Evolutionary conservation across 2,113 vertebrate genomes (phyloP), one percentile per base, ranked within the genome.

Genomic region (Halichoeres trimaculatus): DNA sequence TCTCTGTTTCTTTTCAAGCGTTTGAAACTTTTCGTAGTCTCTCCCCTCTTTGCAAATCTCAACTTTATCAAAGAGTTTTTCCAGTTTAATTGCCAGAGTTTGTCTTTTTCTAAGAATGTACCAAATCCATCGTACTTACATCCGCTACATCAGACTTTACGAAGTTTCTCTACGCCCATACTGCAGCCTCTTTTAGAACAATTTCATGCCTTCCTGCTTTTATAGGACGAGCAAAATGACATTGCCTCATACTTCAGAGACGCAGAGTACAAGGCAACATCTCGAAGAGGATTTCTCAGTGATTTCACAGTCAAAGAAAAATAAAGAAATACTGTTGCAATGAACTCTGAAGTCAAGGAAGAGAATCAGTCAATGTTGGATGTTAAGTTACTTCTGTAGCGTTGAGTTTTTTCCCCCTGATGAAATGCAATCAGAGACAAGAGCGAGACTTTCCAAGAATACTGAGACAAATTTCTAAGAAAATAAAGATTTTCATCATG

Each of bases 241-340:
- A 48, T 57, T 38, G 34, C 45, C 19, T 48, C 45, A 48, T 35
- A 38, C 54, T 57, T 57, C 54, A 38, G 54, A 48, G 54, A 20
- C 14, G 20, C 9, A 12, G 34, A 57, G 34, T 48, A 48, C 45
- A 48, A 48, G 45, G 45, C 19, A 20, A n/a, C 5, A 45, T 45
- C 43, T n/a, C n/a, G 9, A 20, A 48, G 45, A n/a, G 45, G 19
- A 48, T 48, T 48, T 48, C 45, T 48, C 19, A 9, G 45, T n/a
- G 45, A 48, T 48, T 48, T 48, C 45, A 48, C 13, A 8, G 45
- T 48, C 45, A 20, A 30, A 17, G 12, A 23, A 26, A 14, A 17
- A 30, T 24, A 54, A 54, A 24, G 14, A 26, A 54, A 3, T 9
- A 26, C 23, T 26, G 12, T 26, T 16, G 14, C 23, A 26, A 53